A percentile compares a stretch with the other conserved stretches of the same genome.
Conservation (phyloP, 2,113 vertebrate genomes). For the Oryzias javanicus region DNA sequence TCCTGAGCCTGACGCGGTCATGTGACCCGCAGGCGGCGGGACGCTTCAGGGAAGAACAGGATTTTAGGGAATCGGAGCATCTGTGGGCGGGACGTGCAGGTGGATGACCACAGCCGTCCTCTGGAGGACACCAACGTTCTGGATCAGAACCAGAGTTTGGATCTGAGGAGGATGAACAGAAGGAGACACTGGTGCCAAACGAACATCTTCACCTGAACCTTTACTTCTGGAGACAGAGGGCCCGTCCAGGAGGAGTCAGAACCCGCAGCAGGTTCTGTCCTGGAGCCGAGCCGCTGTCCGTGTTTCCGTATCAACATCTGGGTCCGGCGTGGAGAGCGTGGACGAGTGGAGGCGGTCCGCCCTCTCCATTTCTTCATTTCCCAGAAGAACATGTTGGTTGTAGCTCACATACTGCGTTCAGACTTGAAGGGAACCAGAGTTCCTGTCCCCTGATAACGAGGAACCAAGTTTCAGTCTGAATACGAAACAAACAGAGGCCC, state of each 20-base stretch:
- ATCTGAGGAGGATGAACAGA: slow-evolving; percentile 70
- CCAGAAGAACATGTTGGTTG: no score
- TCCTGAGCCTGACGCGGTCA: slow-evolving; percentile 7
- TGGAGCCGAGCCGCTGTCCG: slow-evolving; percentile 75
- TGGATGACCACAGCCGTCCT: slow-evolving; percentile 24
- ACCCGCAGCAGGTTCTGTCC: slow-evolving; percentile 45
- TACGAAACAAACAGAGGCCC: no score
- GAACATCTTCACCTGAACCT: slow-evolving; percentile 51
- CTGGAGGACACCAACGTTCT: slow-evolving; percentile 63
- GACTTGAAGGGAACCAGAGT: no score
- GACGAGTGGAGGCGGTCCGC: slow-evolving; percentile 73
- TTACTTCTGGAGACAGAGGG: slow-evolving; percentile 35
- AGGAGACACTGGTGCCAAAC: slow-evolving; percentile 37
- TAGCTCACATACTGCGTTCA: no score
- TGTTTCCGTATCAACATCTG: slow-evolving; percentile 82
- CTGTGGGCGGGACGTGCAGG: slow-evolving; percentile 42
- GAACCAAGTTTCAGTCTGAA: no score
- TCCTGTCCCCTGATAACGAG: no score
- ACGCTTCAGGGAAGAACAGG: slow-evolving; percentile 29
- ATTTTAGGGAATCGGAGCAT: slow-evolving; percentile 29
- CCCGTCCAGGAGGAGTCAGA: no score
- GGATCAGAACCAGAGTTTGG: slow-evolving; percentile 46
- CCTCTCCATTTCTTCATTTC: no score
- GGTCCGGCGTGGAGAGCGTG: slow-evolving; percentile 82
- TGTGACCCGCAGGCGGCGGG: slow-evolving; percentile 18